Conservation (phyloP, 2,797 vertebrate genomes). For the Pelobates cultripes region DNA sequence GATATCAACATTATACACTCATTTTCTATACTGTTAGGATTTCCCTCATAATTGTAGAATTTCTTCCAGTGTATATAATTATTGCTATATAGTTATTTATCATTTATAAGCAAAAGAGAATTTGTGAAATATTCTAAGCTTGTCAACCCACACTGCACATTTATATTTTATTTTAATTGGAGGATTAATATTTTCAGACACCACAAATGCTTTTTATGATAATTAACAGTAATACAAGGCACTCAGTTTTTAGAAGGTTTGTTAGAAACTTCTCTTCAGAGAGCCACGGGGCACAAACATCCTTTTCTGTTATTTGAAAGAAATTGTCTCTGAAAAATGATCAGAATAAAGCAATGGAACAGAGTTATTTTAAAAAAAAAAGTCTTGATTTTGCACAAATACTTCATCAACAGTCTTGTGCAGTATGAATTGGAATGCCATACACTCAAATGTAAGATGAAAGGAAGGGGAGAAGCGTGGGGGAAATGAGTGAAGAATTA, state of each 20-base stretch:
- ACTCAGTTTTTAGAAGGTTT: background rate
- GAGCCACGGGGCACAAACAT: background rate
- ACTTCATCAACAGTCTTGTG: background rate
- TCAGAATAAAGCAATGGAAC: background rate
- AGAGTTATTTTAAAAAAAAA: background rate
- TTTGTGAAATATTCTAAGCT: slow-evolving; percentile 28
- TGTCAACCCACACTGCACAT: slow-evolving; percentile 10
- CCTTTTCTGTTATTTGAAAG: background rate
- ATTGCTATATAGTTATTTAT: slow-evolving; percentile 39
- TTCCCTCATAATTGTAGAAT: slow-evolving; percentile 16
- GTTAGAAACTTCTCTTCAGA: background rate
- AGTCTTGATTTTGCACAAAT: background rate
- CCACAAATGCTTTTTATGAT: background rate
- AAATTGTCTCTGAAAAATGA: background rate
- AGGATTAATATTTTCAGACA: background rate
- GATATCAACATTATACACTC: slow-evolving; percentile 5
- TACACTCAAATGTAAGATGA: background rate
- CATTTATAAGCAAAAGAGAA: slow-evolving; percentile 34
- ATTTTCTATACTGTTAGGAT: slow-evolving; percentile 12
- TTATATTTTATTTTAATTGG: background rate
- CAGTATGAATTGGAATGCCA: background rate
- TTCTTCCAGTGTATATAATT: slow-evolving; percentile 49
- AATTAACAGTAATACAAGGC: background rate
- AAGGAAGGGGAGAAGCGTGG: background rate
- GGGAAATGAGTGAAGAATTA: background rate